These are phyloP conservation scores for Benitochromis conjunctus DNA, from an alignment of 2,113 vertebrate species.

Conservation along the genomic window DNA sequence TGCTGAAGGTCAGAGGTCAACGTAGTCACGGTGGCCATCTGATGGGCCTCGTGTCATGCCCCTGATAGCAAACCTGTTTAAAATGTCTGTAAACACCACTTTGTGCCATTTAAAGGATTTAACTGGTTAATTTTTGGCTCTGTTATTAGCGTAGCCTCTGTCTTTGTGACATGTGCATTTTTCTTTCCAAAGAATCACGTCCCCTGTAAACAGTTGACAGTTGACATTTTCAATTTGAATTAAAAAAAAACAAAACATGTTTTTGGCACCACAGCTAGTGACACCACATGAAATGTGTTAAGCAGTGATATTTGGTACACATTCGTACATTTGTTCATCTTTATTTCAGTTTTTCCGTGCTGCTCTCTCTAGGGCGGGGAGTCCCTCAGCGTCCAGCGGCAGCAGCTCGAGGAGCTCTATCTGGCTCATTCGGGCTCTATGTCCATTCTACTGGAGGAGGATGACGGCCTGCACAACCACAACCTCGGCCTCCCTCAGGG, in stretches of 20 bases:
- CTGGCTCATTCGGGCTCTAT: slow-evolving; percentile 61
- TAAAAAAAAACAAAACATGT: not conserved
- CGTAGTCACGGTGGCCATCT: not conserved
- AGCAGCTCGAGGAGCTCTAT: slow-evolving; percentile 73
- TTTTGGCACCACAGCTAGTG: not conserved
- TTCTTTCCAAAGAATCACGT: not conserved
- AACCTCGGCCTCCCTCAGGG: slow-evolving; percentile 52
- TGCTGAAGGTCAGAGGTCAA: slow-evolving; percentile 69
- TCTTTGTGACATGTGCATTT: not conserved
- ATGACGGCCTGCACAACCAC: slow-evolving; percentile 26
- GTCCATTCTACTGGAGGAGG: slow-evolving; percentile 63
- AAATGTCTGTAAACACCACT: not conserved
- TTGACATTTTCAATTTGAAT: not conserved
- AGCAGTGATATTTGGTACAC: not conserved
- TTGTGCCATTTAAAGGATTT: not conserved
- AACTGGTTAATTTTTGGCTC: not conserved
- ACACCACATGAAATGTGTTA: not conserved
- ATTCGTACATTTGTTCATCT: not conserved
- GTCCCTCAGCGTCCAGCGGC: slow-evolving; percentile 63
- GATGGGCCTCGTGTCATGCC: not conserved
- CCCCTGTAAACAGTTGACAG: not conserved
- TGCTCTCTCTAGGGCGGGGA: slow-evolving; percentile 61
- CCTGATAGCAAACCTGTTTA: not conserved
- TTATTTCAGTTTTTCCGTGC: not conserved
- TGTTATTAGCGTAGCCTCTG: not conserved